Conservation (phyloP, 35 echinoderm and acorn worm species). For the Nesometra sesokonis region DNA sequence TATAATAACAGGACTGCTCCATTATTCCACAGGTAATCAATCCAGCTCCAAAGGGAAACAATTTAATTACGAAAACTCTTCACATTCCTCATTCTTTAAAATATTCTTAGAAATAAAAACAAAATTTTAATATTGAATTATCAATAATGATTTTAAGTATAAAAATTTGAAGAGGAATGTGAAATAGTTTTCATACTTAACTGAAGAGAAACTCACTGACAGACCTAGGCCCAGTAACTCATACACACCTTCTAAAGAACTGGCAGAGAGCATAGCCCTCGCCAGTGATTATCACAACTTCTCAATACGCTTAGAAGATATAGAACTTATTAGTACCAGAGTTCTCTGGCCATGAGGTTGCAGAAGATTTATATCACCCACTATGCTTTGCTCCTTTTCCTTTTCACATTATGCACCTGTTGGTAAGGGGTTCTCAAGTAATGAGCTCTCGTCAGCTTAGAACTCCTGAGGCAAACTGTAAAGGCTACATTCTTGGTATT, state of each 20-base stretch:
- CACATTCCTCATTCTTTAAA: background rate
- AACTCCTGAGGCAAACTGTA: background rate
- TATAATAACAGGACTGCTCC: too few relatives aligned
- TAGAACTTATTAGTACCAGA: background rate
- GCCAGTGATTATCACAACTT: background rate
- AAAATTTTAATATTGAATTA: background rate
- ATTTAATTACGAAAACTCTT: background rate
- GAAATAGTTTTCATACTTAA: background rate
- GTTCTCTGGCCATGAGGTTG: background rate
- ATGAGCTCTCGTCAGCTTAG: slow-evolving; percentile 2
- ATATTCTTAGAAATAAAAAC: too few relatives aligned
- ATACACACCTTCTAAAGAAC: background rate
- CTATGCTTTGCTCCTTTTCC: slow-evolving; percentile 35
- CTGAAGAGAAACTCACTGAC: background rate
- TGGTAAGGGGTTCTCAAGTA: slow-evolving; percentile 12
- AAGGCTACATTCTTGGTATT: background rate
- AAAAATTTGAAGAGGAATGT: background rate
- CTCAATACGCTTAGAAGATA: background rate
- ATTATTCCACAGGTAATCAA: background rate
- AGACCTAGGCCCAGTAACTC: background rate
- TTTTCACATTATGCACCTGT: slow-evolving; percentile 38
- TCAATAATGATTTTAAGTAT: background rate
- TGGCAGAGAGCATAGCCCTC: background rate
- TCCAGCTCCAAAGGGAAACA: background rate
- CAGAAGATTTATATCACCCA: slow-evolving; percentile 24